Conservation (phyloP, 1,140 invertebrate species). For the Periplaneta americana region DNA sequence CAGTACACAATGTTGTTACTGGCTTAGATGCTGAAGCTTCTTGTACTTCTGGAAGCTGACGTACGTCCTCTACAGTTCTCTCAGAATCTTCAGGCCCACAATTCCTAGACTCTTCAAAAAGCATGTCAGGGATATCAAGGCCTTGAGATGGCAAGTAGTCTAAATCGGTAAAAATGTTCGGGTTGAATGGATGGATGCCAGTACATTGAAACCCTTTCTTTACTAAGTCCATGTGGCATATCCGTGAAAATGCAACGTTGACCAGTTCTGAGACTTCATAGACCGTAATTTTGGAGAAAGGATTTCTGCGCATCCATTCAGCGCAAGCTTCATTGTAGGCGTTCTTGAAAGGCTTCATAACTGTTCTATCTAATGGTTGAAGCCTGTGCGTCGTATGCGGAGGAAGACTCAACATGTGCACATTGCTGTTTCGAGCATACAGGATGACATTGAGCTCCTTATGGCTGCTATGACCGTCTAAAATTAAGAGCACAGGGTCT, state of each 20-base stretch:
- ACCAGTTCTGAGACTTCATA: slow-evolving; percentile 10
- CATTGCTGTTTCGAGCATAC: slow-evolving; percentile 31
- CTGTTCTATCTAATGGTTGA: slow-evolving; percentile 32
- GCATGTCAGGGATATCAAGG: too few relatives aligned
- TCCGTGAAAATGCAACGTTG: background rate
- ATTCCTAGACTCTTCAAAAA: too few relatives aligned
- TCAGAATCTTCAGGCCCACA: too few relatives aligned
- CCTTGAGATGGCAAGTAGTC: slow-evolving; percentile 7
- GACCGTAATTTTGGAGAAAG: slow-evolving; percentile 1
- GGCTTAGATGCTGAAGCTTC: background rate
- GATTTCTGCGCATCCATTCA: slow-evolving; percentile 7
- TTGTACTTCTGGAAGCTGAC: too few relatives aligned
- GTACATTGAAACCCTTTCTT: slow-evolving; percentile 6
- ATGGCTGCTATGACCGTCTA: slow-evolving; percentile 33
- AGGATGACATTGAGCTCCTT: slow-evolving; percentile 31
- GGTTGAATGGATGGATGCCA: slow-evolving; percentile 9
- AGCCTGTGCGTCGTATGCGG: slow-evolving; percentile 34
- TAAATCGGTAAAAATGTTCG: slow-evolving; percentile 1
- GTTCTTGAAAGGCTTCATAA: slow-evolving; percentile 36
- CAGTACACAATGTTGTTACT: background rate
- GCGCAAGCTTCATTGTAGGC: slow-evolving; percentile 27
- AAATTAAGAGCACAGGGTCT: slow-evolving; percentile 24
- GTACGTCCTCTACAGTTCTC: too few relatives aligned
- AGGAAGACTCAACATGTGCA: slow-evolving; percentile 33
- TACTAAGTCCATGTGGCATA: slow-evolving; percentile 6